phyloP scores from a whole-genome alignment of 2,113 vertebrate genomes.

The Aplodontia rufa region DNA sequence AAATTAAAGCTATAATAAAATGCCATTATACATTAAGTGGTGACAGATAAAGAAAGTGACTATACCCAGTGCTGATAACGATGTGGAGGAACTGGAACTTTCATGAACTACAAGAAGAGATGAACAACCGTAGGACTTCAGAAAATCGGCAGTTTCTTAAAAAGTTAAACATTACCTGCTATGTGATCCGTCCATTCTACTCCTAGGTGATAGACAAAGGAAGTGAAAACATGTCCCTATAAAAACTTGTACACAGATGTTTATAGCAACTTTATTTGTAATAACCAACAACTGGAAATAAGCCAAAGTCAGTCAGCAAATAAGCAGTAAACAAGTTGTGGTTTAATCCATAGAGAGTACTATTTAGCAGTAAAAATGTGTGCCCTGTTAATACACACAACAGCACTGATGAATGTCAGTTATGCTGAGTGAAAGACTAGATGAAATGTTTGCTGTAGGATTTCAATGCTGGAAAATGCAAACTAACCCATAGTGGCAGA shows the following conservation, averaged over 20 bases:
- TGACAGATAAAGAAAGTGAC: neutral
- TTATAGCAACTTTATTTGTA: neutral
- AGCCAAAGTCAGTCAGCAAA: neutral
- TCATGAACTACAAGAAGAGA: neutral
- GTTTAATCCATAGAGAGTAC: neutral
- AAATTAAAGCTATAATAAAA: neutral
- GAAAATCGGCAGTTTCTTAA: neutral
- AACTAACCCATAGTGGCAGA: neutral
- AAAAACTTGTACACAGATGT: neutral
- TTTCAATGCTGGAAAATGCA: neutral
- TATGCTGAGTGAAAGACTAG: neutral
- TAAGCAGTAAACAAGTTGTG: neutral
- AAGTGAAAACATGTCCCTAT: neutral
- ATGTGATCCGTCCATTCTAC: neutral
- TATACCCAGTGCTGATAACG: neutral
- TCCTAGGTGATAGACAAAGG: neutral
- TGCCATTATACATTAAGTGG: neutral
- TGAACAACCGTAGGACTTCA: neutral
- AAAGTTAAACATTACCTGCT: neutral
- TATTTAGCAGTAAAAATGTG: neutral
- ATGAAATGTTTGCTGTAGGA: neutral
- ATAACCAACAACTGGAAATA: neutral
- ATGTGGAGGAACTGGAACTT: neutral
- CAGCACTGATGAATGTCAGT: neutral
- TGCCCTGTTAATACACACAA: neutral